Evolutionary conservation across 2,888 invertebrate species (phyloP).

Genomic region (Caenorhabditis becei): DNA sequence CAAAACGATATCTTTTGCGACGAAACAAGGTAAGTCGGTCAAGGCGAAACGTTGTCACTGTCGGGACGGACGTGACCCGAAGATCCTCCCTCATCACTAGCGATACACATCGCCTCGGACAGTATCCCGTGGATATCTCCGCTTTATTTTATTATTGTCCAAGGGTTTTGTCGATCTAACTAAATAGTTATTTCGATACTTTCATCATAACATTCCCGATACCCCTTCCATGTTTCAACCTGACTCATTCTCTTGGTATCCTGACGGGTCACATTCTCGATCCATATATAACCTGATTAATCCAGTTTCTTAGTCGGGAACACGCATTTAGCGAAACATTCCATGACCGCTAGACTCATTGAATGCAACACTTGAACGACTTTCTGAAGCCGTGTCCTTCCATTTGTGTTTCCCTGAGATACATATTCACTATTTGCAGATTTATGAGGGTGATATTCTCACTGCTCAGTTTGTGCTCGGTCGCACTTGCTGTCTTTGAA

Average conservation of each 20-base stretch:
- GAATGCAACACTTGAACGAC: constrained; percentile 27
- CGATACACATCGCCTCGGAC: constrained; percentile 27
- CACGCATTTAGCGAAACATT: not conserved
- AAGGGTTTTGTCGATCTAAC: not conserved
- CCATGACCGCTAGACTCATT: not conserved
- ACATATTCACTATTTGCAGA: not conserved
- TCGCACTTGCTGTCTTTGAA: constrained; percentile 62
- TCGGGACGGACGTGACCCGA: constrained; percentile 6
- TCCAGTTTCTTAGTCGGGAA: constrained; percentile 11
- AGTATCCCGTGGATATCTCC: not conserved
- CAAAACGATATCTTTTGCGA: constrained; percentile 40
- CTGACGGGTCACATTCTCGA: constrained; percentile 2
- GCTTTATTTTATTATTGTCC: constrained; percentile 2
- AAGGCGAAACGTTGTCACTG: constrained; percentile 52
- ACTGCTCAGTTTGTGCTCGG: not conserved
- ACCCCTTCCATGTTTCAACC: not conserved
- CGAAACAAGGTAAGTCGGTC: constrained; percentile 59
- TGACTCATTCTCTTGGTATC: constrained; percentile 14
- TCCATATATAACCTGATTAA: not conserved
- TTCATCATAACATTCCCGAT: not conserved
- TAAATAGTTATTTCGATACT: not conserved
- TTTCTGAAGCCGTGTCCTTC: not conserved
- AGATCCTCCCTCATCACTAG: constrained; percentile 20
- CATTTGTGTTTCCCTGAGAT: not conserved
- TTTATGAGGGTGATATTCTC: constrained; percentile 31